phyloP scores from a whole-genome alignment of 2,113 vertebrate genomes.

The Phylloscopus whistleri region DNA sequence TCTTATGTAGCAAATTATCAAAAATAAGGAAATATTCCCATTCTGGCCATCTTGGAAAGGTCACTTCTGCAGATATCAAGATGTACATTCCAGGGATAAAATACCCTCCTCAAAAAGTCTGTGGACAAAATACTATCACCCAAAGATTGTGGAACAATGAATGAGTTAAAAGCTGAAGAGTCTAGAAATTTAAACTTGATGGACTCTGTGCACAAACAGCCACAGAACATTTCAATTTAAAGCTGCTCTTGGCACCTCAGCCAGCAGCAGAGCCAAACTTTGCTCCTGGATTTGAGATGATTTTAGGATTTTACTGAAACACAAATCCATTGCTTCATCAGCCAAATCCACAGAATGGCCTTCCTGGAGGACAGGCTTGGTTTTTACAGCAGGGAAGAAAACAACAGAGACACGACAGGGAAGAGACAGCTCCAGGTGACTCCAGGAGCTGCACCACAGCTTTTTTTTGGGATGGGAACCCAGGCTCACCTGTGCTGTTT shows the following conservation, averaged over 20 bases:
- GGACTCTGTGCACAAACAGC: not conserved
- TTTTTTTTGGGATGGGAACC: not conserved
- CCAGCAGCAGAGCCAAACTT: not conserved
- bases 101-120: not conserved
- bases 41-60: not conserved
- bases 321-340: not conserved
- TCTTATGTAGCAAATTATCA: not conserved
- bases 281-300: not conserved
- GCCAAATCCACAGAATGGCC: not conserved
- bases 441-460: not conserved
- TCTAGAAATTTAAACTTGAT: not conserved
- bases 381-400: not conserved
- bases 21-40: not conserved
- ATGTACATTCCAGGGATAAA: not conserved
- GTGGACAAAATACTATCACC: not conserved
- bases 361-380: not conserved
- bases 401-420: fast-evolving
- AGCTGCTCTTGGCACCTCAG: not conserved
- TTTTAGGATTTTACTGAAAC: not conserved
- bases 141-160: not conserved
- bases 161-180: not conserved
- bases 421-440: not conserved
- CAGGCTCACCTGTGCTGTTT: conserved; percentile 86
- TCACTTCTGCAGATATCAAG: not conserved
- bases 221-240: not conserved